phyloP scores from a whole-genome alignment of 92 coral and sea anemone species.

The Meandrina meandrites region DNA sequence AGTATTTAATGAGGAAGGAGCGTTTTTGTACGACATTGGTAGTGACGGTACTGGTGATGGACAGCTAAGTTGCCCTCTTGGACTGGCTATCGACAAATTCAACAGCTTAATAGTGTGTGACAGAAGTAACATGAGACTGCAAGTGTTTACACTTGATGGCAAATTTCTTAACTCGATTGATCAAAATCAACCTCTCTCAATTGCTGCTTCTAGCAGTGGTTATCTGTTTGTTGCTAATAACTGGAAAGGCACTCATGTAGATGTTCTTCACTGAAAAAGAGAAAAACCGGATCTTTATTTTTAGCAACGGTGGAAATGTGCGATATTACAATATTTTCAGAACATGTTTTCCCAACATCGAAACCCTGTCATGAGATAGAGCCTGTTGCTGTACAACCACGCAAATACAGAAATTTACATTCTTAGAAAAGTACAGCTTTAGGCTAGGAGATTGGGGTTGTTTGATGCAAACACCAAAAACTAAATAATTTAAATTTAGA shows the following conservation, averaged over 20 bases:
- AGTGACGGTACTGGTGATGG: constrained; percentile 24
- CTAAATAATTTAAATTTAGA: too few species aligned
- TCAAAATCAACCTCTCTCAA: background rate
- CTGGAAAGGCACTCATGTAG: background rate
- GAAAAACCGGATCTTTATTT: background rate
- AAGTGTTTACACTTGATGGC: constrained; percentile 17
- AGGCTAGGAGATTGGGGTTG: too few species aligned
- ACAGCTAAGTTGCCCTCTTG: constrained; percentile 31
- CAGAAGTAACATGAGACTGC: background rate
- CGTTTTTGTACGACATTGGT: constrained; percentile 44
- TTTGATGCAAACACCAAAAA: too few species aligned
- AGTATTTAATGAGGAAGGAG: constrained; percentile 54
- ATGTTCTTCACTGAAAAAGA: background rate
- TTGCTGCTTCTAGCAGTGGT: background rate
- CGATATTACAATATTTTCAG: too few species aligned
- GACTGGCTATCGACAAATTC: constrained; percentile 53
- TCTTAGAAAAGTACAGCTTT: too few species aligned
- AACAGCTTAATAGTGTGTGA: constrained; percentile 20
- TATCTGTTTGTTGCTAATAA: background rate
- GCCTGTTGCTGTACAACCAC: too few species aligned
- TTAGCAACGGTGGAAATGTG: too few species aligned
- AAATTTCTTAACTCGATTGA: background rate
- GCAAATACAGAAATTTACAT: too few species aligned
- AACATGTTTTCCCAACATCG: too few species aligned
- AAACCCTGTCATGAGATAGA: too few species aligned